phyloP scores from a whole-genome alignment of 1,140 invertebrate genomes.

The Temnothorax nylanderi region DNA sequence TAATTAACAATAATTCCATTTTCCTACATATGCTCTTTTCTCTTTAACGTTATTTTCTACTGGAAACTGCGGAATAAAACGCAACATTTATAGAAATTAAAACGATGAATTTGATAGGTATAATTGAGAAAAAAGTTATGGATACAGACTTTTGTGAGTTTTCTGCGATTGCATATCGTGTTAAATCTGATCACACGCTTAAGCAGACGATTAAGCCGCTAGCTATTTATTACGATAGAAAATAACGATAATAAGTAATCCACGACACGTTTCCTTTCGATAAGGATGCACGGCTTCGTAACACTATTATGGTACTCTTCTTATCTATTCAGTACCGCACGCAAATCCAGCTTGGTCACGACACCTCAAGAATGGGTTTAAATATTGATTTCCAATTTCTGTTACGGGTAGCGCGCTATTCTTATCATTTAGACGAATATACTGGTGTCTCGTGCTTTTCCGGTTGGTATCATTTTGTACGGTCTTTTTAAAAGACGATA shows the following conservation, averaged over 20 bases:
- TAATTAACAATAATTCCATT: conserved; percentile 18
- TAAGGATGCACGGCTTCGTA: conserved; percentile 37
- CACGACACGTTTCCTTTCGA: conserved; percentile 9
- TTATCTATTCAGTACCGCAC: conserved; percentile 70
- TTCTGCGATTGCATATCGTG: neutral
- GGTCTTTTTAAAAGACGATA: conserved; percentile 6
- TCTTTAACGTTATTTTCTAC: conserved; percentile 28
- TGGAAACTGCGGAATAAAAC: neutral
- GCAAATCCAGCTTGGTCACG: conserved; percentile 75
- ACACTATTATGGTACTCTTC: conserved; percentile 66
- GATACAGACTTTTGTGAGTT: neutral
- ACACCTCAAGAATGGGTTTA: conserved; percentile 72
- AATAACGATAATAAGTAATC: conserved; percentile 21
- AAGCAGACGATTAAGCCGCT: neutral
- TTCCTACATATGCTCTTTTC: neutral
- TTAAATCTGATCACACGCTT: neutral
- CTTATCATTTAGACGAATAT: conserved; percentile 71
- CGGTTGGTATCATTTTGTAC: conserved; percentile 47
- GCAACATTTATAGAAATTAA: conserved; percentile 22
- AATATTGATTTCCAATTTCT: conserved; percentile 78
- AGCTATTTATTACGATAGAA: conserved; percentile 13
- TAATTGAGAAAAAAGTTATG: neutral
- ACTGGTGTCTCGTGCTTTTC: conserved; percentile 54
- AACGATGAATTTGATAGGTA: neutral
- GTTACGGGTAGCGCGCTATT: conserved; percentile 63